Percentiles rank a stretch among this genome's conserved stretches.
phyloP scores from a whole-genome alignment of 1,140 invertebrate species.

The Bombus soroeensis region DNA sequence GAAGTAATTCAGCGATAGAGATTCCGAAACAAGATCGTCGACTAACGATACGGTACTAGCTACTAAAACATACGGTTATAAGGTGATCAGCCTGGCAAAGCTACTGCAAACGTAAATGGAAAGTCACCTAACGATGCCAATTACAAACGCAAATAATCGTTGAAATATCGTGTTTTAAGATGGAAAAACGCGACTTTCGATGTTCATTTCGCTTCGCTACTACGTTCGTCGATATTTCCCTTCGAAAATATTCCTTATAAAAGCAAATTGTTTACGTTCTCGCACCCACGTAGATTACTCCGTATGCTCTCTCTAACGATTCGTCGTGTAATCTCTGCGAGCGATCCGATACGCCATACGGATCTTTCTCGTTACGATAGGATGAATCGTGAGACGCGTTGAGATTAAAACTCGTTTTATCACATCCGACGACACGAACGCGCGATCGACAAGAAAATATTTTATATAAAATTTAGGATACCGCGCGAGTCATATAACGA shows the following conservation, averaged over 20 bases:
- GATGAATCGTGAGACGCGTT: background rate
- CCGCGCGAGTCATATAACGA: background rate
- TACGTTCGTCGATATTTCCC: background rate
- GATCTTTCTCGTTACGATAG: background rate
- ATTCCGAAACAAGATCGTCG: background rate
- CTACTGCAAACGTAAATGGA: background rate
- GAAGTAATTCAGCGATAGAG: background rate
- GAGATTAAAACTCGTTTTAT: background rate
- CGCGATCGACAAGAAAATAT: too few relatives aligned
- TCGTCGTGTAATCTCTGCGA: background rate
- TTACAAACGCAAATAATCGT: background rate
- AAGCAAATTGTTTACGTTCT: background rate
- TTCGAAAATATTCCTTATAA: background rate
- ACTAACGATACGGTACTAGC: background rate
- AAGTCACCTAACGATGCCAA: too few relatives aligned
- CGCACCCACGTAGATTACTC: background rate
- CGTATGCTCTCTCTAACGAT: background rate
- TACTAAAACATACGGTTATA: background rate
- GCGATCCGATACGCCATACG: background rate
- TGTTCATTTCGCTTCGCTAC: background rate
- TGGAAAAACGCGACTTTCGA: background rate
- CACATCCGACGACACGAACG: background rate
- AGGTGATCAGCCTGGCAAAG: background rate
- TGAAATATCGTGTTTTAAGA: background rate
- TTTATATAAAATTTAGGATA: background rate